These are phyloP conservation scores for Lithophane leautieri DNA, from an alignment of 2,888 invertebrate species.

Conservation along the genomic window DNA sequence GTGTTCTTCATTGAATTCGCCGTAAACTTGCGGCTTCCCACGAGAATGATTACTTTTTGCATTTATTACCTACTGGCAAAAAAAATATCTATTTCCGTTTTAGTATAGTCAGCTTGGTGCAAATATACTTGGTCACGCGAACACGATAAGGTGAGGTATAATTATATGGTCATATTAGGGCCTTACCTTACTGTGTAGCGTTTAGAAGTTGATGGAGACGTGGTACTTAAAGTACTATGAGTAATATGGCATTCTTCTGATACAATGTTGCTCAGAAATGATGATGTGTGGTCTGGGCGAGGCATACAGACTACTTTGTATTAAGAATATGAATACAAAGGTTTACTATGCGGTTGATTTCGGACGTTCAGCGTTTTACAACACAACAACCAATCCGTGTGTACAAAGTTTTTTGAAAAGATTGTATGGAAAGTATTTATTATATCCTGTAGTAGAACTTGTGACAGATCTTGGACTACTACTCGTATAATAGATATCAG, in stretches of 20 bases:
- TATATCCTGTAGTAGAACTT: neutral
- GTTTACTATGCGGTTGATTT: conserved; percentile 42
- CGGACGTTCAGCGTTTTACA: conserved; percentile 29
- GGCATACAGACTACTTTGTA: conserved; percentile 52
- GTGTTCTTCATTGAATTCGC: conserved; percentile 53
- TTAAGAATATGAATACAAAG: conserved; percentile 33
- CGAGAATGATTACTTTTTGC: conserved; percentile 72
- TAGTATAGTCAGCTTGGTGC: conserved; percentile 56
- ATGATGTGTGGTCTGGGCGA: conserved; percentile 50
- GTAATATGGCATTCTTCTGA: conserved; percentile 30
- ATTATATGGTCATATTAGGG: conserved; percentile 54
- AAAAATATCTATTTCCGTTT: conserved; percentile 74
- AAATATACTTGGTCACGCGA: conserved; percentile 71
- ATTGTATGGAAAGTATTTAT: conserved; percentile 17
- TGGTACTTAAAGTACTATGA: conserved; percentile 12
- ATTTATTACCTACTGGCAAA: conserved; percentile 61
- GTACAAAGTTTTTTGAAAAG: conserved; percentile 17
- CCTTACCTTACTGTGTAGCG: conserved; percentile 11
- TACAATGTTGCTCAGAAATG: conserved; percentile 52
- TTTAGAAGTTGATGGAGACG: conserved; percentile 22
- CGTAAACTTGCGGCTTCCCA: conserved; percentile 67
- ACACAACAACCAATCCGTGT: conserved; percentile 21
- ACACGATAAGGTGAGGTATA: conserved; percentile 57
- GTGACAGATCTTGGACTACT: neutral
- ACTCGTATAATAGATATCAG: neutral